Conservation (phyloP, 2,888 invertebrate species). For the Chalcis sispes region DNA sequence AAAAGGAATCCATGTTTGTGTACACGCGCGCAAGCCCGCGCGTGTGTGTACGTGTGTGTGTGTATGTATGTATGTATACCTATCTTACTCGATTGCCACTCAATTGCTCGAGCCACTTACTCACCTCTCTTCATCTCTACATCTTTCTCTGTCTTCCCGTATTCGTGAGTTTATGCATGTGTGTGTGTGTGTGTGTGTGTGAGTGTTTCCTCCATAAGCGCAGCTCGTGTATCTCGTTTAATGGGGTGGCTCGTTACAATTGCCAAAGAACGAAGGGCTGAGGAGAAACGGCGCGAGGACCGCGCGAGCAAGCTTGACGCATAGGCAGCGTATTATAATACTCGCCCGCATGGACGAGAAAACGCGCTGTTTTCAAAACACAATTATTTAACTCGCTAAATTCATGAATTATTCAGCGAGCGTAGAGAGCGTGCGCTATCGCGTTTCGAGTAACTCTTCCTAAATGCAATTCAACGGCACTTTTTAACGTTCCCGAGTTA, state of each 20-base stretch:
- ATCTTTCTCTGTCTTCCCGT: neutral
- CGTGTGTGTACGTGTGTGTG: too few relatives aligned
- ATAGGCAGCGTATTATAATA: neutral
- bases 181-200: neutral
- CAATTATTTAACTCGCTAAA: constrained; percentile 63
- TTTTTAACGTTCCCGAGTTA: neutral
- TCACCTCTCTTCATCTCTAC: neutral
- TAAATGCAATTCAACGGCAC: constrained; percentile 2
- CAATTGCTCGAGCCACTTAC: constrained; percentile 47
- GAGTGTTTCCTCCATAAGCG: too few relatives aligned
- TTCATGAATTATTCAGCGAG: constrained; percentile 65
- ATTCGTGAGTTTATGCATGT: neutral
- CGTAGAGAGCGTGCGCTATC: neutral
- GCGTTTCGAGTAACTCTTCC: neutral
- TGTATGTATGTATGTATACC: neutral
- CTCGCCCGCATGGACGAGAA: constrained; percentile 33
- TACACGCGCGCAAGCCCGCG: too few relatives aligned
- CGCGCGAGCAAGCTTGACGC: too few relatives aligned
- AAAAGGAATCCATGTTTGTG: constrained; percentile 10
- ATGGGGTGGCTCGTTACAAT: constrained; percentile 36
- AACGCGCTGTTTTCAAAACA: constrained; percentile 68
- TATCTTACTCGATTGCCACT: constrained; percentile 42
- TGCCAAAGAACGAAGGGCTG: neutral
- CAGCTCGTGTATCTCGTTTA: constrained; percentile 14
- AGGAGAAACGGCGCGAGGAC: neutral